Evolutionary conservation across 2,113 vertebrate genomes (phyloP).

Genomic region (Rafetus swinhoei): DNA sequence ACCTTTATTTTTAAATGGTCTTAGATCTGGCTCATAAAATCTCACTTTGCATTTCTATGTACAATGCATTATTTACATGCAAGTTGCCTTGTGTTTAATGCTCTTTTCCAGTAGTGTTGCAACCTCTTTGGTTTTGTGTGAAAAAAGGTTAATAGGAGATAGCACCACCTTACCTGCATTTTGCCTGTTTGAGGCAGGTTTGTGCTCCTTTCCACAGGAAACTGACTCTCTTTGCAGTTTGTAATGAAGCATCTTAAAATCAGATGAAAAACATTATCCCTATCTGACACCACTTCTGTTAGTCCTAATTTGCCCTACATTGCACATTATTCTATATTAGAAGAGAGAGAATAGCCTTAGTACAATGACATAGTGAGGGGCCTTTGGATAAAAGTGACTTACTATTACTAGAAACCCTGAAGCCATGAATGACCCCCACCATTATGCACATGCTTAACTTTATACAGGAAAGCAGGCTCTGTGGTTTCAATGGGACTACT

Average conservation of each 20-base stretch:
- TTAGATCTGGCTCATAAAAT: neutral
- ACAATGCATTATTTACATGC: neutral
- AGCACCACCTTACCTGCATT: neutral
- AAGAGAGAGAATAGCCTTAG: neutral
- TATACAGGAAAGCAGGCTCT: neutral
- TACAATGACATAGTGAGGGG: neutral
- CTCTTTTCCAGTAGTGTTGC: neutral
- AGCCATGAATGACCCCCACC: neutral
- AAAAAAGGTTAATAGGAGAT: neutral
- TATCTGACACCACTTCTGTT: neutral
- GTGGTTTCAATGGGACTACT: neutral
- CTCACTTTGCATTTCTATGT: neutral
- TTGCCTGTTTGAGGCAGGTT: neutral
- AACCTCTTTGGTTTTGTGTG: neutral
- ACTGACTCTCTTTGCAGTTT: neutral
- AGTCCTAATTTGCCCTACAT: neutral
- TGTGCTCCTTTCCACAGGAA: neutral
- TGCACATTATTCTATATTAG: neutral
- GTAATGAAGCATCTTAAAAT: neutral
- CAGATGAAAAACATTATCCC: neutral
- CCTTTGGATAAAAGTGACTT: neutral
- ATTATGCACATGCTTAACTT: neutral
- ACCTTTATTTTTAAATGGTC: neutral
- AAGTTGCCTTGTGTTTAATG: neutral
- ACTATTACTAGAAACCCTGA: neutral